These are phyloP conservation scores for Gadopsis bispinosus DNA, from an alignment of 2,797 vertebrate genomes.

Conservation along the genomic window DNA sequence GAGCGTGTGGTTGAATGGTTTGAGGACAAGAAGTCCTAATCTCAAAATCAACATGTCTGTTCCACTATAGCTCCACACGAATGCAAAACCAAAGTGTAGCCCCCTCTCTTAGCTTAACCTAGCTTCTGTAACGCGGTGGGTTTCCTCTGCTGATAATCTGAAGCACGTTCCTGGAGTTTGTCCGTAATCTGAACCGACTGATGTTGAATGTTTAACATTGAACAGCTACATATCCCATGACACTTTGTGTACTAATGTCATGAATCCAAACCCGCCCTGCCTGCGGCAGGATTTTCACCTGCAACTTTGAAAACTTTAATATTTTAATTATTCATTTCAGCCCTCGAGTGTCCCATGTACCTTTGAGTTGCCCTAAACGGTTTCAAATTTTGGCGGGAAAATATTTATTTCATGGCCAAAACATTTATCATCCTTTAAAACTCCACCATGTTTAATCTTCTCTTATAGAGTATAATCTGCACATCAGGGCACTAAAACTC, in stretches of 20 bases:
- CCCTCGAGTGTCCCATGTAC: too few relatives aligned
- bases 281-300: too few relatives aligned
- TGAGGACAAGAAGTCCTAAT: background rate
- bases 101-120: background rate
- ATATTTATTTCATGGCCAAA: background rate
- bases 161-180: background rate
- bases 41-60: constrained; percentile 9
- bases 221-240: too few relatives aligned
- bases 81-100: background rate
- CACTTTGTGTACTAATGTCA: too few relatives aligned
- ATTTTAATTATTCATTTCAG: too few relatives aligned
- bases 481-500: background rate
- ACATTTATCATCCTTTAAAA: background rate
- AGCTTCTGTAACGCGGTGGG: background rate
- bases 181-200: background rate
- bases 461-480: background rate
- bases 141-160: background rate
- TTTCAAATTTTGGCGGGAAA: too few relatives aligned
- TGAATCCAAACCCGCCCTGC: too few relatives aligned
- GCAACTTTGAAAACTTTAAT: too few relatives aligned
- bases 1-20: background rate
- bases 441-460: too few relatives aligned
- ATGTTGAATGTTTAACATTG: too few relatives aligned
- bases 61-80: background rate
- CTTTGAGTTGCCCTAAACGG: too few relatives aligned